Percentiles rank a stretch among this genome's conserved stretches.
phyloP scores from a whole-genome alignment of 2,113 vertebrate species.

The Dissostichus mawsoni region DNA sequence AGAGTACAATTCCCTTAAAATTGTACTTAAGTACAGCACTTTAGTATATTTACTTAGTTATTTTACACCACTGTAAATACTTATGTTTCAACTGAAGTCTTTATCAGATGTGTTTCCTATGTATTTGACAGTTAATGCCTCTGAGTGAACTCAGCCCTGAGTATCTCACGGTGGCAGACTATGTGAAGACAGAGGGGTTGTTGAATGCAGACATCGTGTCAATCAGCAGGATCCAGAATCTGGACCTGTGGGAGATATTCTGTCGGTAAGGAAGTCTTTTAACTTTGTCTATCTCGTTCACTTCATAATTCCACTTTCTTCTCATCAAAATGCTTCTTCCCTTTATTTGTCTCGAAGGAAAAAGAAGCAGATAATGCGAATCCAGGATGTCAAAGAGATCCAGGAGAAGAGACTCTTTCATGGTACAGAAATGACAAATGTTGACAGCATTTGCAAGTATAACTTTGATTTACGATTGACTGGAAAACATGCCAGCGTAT shows the following conservation, averaged over 20 bases:
- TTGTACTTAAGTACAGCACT: too few species aligned
- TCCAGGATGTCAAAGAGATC: constrained; percentile 75
- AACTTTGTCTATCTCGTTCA: fast-evolving
- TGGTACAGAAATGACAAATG: constrained; percentile 86
- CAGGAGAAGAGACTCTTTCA: constrained; percentile 90
- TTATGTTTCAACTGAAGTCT: too few species aligned
- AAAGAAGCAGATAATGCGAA: constrained; percentile 89
- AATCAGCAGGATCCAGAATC: constrained; percentile 91
- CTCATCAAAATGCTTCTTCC: fast-evolving
- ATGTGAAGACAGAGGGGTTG: constrained; percentile 80
- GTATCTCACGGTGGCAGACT: constrained; percentile 84
- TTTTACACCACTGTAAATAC: neutral
- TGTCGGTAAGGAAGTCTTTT: constrained; percentile 81
- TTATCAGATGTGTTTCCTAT: too few species aligned
- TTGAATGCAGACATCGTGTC: constrained; percentile 83
- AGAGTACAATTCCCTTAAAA: too few species aligned
- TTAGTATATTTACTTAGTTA: too few species aligned
- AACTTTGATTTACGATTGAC: constrained; percentile 91
- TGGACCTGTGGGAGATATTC: constrained; percentile 92
- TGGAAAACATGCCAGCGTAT: constrained; percentile 74
- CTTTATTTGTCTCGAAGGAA: constrained; percentile 80
- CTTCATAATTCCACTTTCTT: fast-evolving
- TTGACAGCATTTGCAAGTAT: constrained; percentile 90
- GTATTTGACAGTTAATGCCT: constrained; percentile 70
- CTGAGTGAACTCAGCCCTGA: constrained; percentile 85